phyloP scores from a whole-genome alignment of 2,113 vertebrate species.

The Ptyas mucosa region DNA sequence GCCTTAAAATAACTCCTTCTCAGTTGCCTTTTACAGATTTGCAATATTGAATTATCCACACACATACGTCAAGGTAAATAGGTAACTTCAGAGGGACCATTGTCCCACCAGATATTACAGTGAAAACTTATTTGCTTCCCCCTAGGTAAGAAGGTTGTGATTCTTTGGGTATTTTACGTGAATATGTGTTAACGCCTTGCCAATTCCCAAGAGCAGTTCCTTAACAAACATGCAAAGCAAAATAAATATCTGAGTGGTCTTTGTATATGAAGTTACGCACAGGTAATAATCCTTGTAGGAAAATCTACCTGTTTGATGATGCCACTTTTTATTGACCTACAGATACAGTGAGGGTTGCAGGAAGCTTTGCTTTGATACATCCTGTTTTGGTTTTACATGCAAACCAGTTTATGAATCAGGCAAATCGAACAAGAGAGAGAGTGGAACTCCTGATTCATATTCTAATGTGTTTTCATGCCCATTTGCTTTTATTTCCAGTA shows the following conservation, averaged over 20 bases:
- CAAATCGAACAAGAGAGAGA: background rate
- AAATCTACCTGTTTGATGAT: constrained; percentile 15
- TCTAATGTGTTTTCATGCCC: constrained; percentile 43
- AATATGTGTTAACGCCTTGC: background rate
- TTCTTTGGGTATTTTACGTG: background rate
- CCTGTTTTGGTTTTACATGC: constrained; percentile 33
- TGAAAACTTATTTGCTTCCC: background rate
- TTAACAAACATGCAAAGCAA: background rate
- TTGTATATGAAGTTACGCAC: background rate
- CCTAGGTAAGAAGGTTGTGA: background rate
- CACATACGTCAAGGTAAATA: background rate
- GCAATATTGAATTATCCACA: constrained; percentile 42
- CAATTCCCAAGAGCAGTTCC: background rate
- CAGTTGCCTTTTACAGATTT: constrained; percentile 49
- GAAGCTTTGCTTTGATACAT: constrained; percentile 36
- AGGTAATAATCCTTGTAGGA: background rate
- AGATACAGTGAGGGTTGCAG: constrained; percentile 31
- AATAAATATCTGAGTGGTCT: background rate
- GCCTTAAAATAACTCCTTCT: constrained; percentile 49
- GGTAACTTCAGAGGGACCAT: background rate
- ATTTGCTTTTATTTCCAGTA: constrained; percentile 52
- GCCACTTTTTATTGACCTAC: background rate
- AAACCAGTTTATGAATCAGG: constrained; percentile 49
- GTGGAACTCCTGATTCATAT: constrained; percentile 54
- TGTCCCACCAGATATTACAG: background rate